phyloP scores from a whole-genome alignment of 2,113 vertebrate genomes.

The Solea senegalensis region DNA sequence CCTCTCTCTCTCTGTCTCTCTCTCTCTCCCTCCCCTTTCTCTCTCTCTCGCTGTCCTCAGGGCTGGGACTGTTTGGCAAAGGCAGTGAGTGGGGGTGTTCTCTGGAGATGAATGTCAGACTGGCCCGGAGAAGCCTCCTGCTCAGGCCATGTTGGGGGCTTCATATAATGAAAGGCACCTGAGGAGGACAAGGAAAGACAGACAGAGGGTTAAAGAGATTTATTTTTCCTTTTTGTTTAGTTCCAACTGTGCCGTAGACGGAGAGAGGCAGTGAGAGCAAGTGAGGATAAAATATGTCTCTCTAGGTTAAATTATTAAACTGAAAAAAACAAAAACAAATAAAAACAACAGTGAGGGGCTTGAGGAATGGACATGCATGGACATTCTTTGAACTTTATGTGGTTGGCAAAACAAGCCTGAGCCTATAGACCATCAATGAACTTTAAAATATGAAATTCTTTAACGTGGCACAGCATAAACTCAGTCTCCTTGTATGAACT shows the following conservation, averaged over 20 bases:
- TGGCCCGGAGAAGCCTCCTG: conserved; percentile 78
- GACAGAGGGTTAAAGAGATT: conserved; percentile 71
- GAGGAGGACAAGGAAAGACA: conserved; percentile 75
- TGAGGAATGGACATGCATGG: too few relatives aligned
- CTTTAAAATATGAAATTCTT: not conserved
- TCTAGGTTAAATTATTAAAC: conserved; percentile 41
- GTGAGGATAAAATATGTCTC: conserved; percentile 67
- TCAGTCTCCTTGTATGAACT: too few relatives aligned
- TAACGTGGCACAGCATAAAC: too few relatives aligned
- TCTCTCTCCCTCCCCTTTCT: conserved; percentile 28
- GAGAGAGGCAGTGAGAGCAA: conserved; percentile 19
- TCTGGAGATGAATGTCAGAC: conserved; percentile 60
- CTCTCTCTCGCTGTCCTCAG: conserved; percentile 41
- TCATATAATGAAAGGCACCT: conserved; percentile 99
- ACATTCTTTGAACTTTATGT: conserved; percentile 32
- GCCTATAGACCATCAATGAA: conserved; percentile 27
- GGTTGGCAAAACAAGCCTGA: conserved; percentile 23
- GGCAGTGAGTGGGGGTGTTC: conserved; percentile 35
- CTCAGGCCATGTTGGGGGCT: conserved; percentile 86
- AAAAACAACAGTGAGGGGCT: too few relatives aligned
- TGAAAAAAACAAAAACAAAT: conserved; percentile 10
- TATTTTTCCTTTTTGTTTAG: conserved; percentile 14
- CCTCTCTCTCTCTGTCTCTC: conserved; percentile 30
- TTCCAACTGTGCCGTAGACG: not conserved
- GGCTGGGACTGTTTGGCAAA: conserved; percentile 36